A percentile compares a stretch with the other conserved stretches of the same genome.
phyloP scores from a whole-genome alignment of 2,888 invertebrate species.

The Oligia strigilis region DNA sequence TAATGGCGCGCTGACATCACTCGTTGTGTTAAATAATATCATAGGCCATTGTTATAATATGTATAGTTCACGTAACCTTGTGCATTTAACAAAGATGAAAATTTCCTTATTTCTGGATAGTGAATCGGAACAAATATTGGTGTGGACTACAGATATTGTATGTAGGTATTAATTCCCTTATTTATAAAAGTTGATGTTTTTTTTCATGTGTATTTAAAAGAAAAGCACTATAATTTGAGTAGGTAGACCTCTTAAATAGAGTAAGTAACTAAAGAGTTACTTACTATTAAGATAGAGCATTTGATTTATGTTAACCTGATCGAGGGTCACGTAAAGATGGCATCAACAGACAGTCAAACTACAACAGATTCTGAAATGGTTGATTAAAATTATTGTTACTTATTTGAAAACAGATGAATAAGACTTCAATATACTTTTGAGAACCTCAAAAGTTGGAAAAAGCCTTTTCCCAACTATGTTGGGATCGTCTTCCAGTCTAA shows the following conservation, averaged over 20 bases:
- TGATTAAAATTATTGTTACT: too few relatives aligned
- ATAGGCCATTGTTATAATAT: background rate
- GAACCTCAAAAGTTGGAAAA: background rate
- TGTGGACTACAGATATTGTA: background rate
- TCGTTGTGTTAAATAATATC: background rate
- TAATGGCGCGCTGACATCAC: background rate
- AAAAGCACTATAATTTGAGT: background rate
- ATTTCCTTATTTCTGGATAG: background rate
- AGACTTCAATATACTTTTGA: background rate
- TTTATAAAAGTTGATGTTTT: background rate
- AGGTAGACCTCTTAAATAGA: background rate
- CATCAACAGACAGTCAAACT: too few relatives aligned
- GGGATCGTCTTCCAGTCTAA: too few relatives aligned
- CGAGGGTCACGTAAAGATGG: too few relatives aligned
- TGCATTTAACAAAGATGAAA: background rate
- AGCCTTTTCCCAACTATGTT: too few relatives aligned
- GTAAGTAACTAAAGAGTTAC: background rate
- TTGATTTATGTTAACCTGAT: background rate
- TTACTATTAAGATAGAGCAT: too few relatives aligned
- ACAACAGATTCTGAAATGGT: too few relatives aligned
- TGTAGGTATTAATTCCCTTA: conserved; percentile 21
- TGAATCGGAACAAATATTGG: background rate
- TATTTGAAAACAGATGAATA: too few relatives aligned
- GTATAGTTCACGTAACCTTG: background rate
- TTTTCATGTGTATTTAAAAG: background rate